Evolutionary conservation across 64 coral and sea anemone species (phyloP).

Genomic region (Stichodactyla helianthus): DNA sequence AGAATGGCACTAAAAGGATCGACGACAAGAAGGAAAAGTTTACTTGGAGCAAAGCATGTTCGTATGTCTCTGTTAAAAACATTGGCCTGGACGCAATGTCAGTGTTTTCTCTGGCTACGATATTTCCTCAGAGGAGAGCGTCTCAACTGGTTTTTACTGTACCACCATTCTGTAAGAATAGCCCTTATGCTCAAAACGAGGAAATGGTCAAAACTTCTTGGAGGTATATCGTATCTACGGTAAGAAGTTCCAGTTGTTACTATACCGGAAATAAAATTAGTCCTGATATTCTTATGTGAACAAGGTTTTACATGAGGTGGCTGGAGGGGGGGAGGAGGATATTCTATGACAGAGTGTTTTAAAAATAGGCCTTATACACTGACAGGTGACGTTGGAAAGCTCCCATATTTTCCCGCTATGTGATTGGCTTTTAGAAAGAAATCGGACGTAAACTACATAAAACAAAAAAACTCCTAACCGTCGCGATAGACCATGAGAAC

Average conservation of each 20-base stretch:
- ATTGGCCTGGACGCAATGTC: slow-evolving; percentile 48
- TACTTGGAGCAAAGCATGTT: slow-evolving; percentile 63
- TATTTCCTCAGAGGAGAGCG: slow-evolving; percentile 61
- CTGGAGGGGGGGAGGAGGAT: too few species aligned
- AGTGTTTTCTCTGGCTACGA: slow-evolving; percentile 39
- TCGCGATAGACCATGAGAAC: too few species aligned
- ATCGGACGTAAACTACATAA: too few species aligned
- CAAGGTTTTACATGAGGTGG: too few species aligned
- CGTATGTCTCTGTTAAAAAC: slow-evolving; percentile 41
- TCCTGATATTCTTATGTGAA: too few species aligned
- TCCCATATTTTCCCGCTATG: too few species aligned
- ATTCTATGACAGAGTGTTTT: too few species aligned
- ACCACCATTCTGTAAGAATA: background rate
- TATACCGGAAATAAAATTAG: background rate
- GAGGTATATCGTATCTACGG: background rate
- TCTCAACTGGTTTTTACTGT: slow-evolving; percentile 39
- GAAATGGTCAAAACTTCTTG: background rate
- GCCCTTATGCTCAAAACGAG: background rate
- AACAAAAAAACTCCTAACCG: too few species aligned
- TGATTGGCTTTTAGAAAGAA: too few species aligned
- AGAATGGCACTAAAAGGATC: slow-evolving; percentile 14
- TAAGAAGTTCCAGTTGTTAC: background rate
- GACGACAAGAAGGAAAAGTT: slow-evolving; percentile 13
- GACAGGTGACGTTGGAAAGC: too few species aligned
- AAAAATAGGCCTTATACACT: too few species aligned